Conservation (phyloP, 2,888 invertebrate species). For the Meliscaeva auricollis region DNA sequence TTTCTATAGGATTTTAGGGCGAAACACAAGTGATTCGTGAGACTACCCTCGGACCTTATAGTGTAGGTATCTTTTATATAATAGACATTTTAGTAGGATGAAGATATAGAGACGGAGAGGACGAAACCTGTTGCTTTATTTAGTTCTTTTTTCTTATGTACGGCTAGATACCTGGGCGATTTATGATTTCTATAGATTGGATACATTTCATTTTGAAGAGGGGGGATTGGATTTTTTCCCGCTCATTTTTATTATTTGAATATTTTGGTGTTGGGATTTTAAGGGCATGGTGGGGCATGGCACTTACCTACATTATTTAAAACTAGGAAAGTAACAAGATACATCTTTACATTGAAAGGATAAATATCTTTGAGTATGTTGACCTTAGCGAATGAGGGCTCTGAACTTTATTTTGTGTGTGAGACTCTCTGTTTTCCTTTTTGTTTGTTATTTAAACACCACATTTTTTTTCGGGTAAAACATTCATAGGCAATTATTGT, state of each 20-base stretch:
- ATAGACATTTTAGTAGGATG: not conserved
- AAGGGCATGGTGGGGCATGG: not conserved
- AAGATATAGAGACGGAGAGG: constrained; percentile 22
- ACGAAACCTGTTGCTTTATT: constrained; percentile 57
- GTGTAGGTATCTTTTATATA: not conserved
- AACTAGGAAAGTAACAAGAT: not conserved
- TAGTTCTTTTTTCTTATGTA: constrained; percentile 37
- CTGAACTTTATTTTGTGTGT: constrained; percentile 12
- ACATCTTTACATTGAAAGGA: constrained; percentile 51
- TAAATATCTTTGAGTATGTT: constrained; percentile 56
- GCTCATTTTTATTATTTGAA: constrained; percentile 8
- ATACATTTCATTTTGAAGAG: not conserved
- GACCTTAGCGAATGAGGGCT: constrained; percentile 46
- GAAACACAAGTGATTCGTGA: constrained; percentile 56
- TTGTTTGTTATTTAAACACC: too few species aligned
- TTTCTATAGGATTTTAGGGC: constrained; percentile 48
- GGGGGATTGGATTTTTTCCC: constrained; percentile 11
- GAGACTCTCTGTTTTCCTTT: too few species aligned
- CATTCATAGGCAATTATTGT: too few species aligned
- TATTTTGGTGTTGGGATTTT: not conserved
- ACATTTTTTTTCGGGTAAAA: too few species aligned
- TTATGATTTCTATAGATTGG: constrained; percentile 20
- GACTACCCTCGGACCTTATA: constrained; percentile 58
- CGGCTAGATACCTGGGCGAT: not conserved
- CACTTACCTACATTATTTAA: too few species aligned